Conservation (phyloP, 2,888 invertebrate genomes). For the Tinea pellionella region DNA sequence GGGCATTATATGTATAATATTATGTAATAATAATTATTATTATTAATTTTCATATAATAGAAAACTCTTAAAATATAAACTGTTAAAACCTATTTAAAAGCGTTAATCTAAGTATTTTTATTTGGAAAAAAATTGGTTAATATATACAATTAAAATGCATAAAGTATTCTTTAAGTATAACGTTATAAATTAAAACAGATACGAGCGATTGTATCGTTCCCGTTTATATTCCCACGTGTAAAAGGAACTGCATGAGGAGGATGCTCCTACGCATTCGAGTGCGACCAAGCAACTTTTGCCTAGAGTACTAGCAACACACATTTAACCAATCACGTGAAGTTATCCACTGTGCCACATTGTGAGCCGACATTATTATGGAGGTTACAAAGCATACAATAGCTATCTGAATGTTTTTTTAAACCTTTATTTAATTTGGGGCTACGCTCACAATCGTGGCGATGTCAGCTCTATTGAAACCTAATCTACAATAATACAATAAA, state of each 20-base stretch:
- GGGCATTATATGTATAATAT: too few species aligned
- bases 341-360: neutral
- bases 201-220: neutral
- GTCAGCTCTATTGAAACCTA: too few species aligned
- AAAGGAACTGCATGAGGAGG: neutral
- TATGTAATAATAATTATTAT: too few species aligned
- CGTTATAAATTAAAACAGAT: neutral
- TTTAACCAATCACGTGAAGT: neutral
- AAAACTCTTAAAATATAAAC: too few species aligned
- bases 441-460: too few species aligned
- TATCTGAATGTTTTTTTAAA: neutral
- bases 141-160: too few species aligned
- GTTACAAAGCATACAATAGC: neutral
- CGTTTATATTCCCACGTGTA: neutral
- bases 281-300: constrained; percentile 19
- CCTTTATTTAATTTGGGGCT: too few species aligned
- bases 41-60: too few species aligned
- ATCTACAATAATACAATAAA: too few species aligned
- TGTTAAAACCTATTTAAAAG: too few species aligned
- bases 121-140: too few species aligned
- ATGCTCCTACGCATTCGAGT: constrained; percentile 34
- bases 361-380: neutral
- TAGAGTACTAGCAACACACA: neutral
- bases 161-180: neutral
- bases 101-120: too few species aligned